Evolutionary conservation across 1,140 invertebrate genomes (phyloP), one percentile per base, ranked within the genome.

Genomic region (Penaeus chinensis): DNA sequence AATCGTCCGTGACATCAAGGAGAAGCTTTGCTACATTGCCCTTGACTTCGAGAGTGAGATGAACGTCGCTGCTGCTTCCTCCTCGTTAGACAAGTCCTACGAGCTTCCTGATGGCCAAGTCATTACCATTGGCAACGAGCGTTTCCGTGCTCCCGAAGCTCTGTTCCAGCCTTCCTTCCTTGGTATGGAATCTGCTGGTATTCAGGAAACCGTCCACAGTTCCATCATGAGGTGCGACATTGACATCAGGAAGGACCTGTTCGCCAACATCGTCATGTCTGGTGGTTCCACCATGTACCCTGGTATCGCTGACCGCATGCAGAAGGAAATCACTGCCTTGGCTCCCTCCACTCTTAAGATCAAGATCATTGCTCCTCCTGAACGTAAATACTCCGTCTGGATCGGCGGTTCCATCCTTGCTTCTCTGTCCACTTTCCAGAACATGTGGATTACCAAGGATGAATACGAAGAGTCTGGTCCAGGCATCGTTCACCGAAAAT

Each of bases 1-100:
- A 95, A 98, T 98, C 91, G 96, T 98, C 11, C 94, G 97, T 91
- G 97, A 98, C 93, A 97, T 98, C 93, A 98, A 97, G 93, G 96
- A 97, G 92, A 97, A 97, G 92, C 93, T 97, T 76, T 97, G 96
- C 94, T 97, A 97, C 92, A 96, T 98, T 82, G 97, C 97, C 77
- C 27, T 87, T 19, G 66, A 91, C 88, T 92, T 91, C 79, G 83
- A 85, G 54, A 65, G 54, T 24, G 83, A 85, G 83, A 85, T 85
- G n/a, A 74, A 90, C 89, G 27, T 91, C 89, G 66, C 89, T 88
- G 63, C 92, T 91, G 91, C 91, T 92, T 93, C 92, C 92, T 94
- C 91, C 92, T 37, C 91, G 76, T 92, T 93, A 90, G 91, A 90
- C 76, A 93, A 94, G 91, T 94, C 94, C 84, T 94, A 93, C 87